A percentile compares a stretch with the other conserved stretches of the same genome.
phyloP scores from a whole-genome alignment of 2,888 invertebrate genomes.

The Aporophyla lueneburgensis region DNA sequence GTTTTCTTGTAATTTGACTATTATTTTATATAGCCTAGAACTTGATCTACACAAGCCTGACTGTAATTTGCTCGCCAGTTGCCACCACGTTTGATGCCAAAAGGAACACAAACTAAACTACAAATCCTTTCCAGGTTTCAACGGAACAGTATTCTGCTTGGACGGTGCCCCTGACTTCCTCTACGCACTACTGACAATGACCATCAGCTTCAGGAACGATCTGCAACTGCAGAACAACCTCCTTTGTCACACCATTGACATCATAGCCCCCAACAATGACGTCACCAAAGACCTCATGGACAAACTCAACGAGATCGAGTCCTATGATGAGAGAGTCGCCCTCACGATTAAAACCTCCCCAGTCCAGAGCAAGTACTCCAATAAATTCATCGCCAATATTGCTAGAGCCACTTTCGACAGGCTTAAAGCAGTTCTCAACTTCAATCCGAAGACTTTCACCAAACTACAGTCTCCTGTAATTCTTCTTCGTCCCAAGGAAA shows the following conservation, averaged over 20 bases:
- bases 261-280: conserved; percentile 85
- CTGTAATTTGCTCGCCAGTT: not conserved
- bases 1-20: not conserved
- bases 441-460: conserved; percentile 83
- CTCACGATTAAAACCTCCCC: conserved; percentile 82
- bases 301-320: conserved; percentile 88
- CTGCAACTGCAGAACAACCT: conserved; percentile 90
- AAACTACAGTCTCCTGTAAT: conserved; percentile 91
- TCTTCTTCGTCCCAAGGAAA: conserved; percentile 92
- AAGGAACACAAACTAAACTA: not conserved
- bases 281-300: conserved; percentile 79
- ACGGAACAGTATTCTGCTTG: conserved; percentile 93
- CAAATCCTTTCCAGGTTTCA: conserved; percentile 77
- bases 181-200: conserved; percentile 88
- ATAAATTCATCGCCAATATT: conserved; percentile 76
- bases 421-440: conserved; percentile 88
- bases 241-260: conserved; percentile 90
- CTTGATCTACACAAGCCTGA: not conserved
- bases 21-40: not conserved
- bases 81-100: not conserved
- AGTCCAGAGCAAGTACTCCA: conserved; percentile 82
- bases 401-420: conserved; percentile 86
- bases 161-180: conserved; percentile 95
- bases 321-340: conserved; percentile 91
- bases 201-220: conserved; percentile 85